Base-by-base conservation (phyloP, 2,797 vertebrate species). In the Gymnodraco acuticeps region DNA sequence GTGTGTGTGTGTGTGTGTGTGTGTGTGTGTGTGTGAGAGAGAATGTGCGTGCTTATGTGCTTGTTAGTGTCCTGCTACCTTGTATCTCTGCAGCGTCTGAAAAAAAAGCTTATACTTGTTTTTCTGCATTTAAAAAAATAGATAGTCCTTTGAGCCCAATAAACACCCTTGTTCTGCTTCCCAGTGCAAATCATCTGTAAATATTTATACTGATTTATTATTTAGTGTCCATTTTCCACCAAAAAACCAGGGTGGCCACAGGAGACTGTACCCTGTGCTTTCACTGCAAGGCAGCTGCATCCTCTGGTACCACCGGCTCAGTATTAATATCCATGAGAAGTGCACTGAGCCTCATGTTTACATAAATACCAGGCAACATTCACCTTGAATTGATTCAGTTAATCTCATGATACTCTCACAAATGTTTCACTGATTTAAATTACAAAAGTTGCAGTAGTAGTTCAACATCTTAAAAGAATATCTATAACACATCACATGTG, bases 171-270 rank as follows among this genome's bases (percentile, higher is more conserved):
- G 6, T 19, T 75, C 53, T 70, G 20, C 46, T 48, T 63, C 52
- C 45, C 53, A 42, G 3, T 33, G 64, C 56, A 79, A 82, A 80
- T 68, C 12, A 80, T 82, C 72, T 87, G 86, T 85, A 88, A 87
- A 88, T 83, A 90, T 88, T 87, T 82, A 83, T 68, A 59, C 73
- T 55, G 11, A 86, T 91, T 66, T 78, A 86, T 90, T 83, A 88
- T 90, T 91, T 83, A 85, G 47, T 64, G 72, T 73, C 73, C 50
- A 61, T 68, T 76, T 77, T 53, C 61, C 64, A 65, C 64, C 48
- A 52, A 73, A 87, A 77, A 38, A 38, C 1, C 73, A 43, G 43
- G 11, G 33, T 12, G 70, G 45, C 75, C 84, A 73, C 79, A 14
- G 42, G 83, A 85, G 86, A 77, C 73, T 60, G 71, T 61, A 72